Evolutionary conservation across 2,888 invertebrate genomes (phyloP), one percentile per base, ranked within the genome.

Genomic region (Eumacrocentrus americanus): DNA sequence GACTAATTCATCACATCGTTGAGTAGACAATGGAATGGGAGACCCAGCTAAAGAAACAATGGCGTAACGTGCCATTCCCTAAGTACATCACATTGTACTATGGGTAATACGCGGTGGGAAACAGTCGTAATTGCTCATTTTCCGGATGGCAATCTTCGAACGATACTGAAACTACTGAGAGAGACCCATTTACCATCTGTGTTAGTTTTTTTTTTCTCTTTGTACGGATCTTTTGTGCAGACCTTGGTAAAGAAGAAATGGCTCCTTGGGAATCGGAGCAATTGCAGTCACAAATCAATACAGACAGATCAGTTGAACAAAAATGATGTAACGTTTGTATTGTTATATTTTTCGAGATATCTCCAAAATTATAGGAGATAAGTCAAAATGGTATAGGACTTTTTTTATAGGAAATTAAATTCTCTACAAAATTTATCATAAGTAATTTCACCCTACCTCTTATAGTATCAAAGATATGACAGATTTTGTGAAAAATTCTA

Each of bases 201-300:
- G n/a, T 42, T 20, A 9, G 18, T n/a, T 7, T 40, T 18, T 42
- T 6, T 42, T 42, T n/a, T n/a, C n/a, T 16, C 6, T 40, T 42
- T 18, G 6, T 18, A 42, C n/a, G 4, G 16, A 11, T 42, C 7
- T 42, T 42, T 18, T 42, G 6, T 42, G 20, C 42, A 42, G 20
- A 12, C 12, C 2, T 18, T 9, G 2, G n/a, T 18, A 18, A 11
- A 11, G 42, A 42, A 18, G 42, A 42, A 20, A 42, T 48, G 47
- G 23, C n/a, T 23, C 20, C 23, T 14, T 22, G 29, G n/a, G 47
- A 29, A 18, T 9, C 29, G 18, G 29, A n/a, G 3, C 23, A 14
- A 52, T 40, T 40, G 52, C 52, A 38, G 52, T 52, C 22, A 40
- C 52, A 23, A 52, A 52, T 52, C 52, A 52, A 52, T 52, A 25